Evolutionary conservation across 2,113 vertebrate genomes (phyloP), one percentile per base, ranked within the genome.

Genomic region (Embiotoca jacksoni): DNA sequence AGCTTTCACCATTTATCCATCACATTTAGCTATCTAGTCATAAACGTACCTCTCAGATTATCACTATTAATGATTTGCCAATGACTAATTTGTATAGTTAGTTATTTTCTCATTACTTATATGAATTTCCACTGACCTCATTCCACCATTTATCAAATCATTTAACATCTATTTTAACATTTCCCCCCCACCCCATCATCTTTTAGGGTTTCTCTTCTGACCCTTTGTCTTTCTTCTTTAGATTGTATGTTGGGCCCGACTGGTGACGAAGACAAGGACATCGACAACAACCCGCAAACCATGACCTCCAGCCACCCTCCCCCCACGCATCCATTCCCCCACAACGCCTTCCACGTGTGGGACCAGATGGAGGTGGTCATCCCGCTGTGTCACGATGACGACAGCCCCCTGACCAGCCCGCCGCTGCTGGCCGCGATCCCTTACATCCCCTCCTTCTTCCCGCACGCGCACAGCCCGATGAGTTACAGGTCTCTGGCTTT

Each of bases 271-370:
- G 89, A 92, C 0, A 64, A 68, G 3, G 84, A 89, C 2, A 81
- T 84, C 55, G 86, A 92, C 7, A 82, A 35, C 6, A 69, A 88
- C 39, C 47, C 50, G 2, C 72, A 80, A 9, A 10, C 1, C 37
- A 9, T 66, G 61, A 58, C 70, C n/a, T 56, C 84, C 53, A 84
- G 75, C 30, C 88, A 91, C 37, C 81, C 85, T 1, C 86, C 89
- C 0, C 11, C 69, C 0, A 41, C 44, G 0, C 87, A 93, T 37
- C 85, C 91, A 0, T 89, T 93, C 6, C 68, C 92, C 54, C 93
- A 94, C 87, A 95, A 95, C 13, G 91, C 94, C 78, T 95, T 95
- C 87, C 94, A 94, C 8, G 91, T 96, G 75, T 95, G 94, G 94
- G 93, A 96, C 86, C 91, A 92, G 87, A 94, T 95, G 2, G 93